Evolutionary conservation across 2,797 vertebrate species (phyloP), one percentile per base, ranked within the genome.

Genomic region (Carapus acus): DNA sequence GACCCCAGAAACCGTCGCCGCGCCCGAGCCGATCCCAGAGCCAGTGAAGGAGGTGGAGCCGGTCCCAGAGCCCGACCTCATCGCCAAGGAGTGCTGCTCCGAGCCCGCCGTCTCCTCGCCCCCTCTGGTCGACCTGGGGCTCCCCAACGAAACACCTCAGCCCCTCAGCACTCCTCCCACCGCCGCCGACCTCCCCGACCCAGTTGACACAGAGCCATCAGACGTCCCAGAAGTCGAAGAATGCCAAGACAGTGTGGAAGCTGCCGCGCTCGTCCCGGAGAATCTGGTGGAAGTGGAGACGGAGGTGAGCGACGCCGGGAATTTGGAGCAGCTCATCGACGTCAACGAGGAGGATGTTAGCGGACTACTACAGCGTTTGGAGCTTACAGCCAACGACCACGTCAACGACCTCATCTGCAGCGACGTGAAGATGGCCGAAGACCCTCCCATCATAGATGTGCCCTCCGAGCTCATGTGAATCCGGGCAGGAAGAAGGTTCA

Each of bases 381-480:
- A 71, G 44, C 58, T 80, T 70, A 71, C 59, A 53, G 83, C 67
- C 74, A 78, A 69, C 42, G 74, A 80, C 57, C 50, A 74, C 13
- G 70, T 78, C 50, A 45, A 51, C 58, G 83, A 87, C 64, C 56
- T 82, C 58, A 74, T 79, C 62, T 43, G 80, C 60, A 71, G 70
- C 53, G 79, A 83, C 53, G 55, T 59, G 62, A 60, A 71, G 43
- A 58, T 62, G 29, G 43, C 64, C 0, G 77, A 74, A 6, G 72
- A 65, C 64, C 27, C 69, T 49, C 65, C 33, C 48, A 54, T 69
- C 57, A 54, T 46, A 18, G 73, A 77, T 42, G 46, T 50, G 13
- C 58, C 74, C 36, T 55, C 52, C n/a, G 76, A 83, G 57, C 62
- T 76, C 63, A 80, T 81, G 62, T 82, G 69, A 83, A 67, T 33